Percentiles rank a stretch among this genome's conserved stretches.
Evolutionary conservation across 1,140 invertebrate species (phyloP).

Genomic region (fruit fly (Drosophila melanogaster)): Release_6_plus_ISO1_MT NT_037436.4:17855501-17856000

Average conservation of each 20-base stretch:
- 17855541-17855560: conserved; percentile 17
- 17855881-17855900: not conserved
- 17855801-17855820: conserved; percentile 32
- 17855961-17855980: conserved; percentile 58
- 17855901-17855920: conserved; percentile 25
- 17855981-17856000: conserved; percentile 16
- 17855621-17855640: conserved; percentile 34
- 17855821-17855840: conserved; percentile 38
- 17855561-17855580: conserved; percentile 19
- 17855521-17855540: conserved; percentile 37
- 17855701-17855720: conserved; percentile 51
- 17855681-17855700: conserved; percentile 48
- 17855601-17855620: conserved; percentile 27
- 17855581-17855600: not conserved
- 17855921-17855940: conserved; percentile 41
- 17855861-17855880: conserved; percentile 10
- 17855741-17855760: conserved; percentile 30
- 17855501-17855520: no score
- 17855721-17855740: conserved; percentile 59
- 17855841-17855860: conserved; percentile 48
- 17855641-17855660: conserved; percentile 32
- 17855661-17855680: conserved; percentile 27
- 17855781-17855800: conserved; percentile 35
- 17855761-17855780: conserved; percentile 58
- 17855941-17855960: conserved; percentile 43